Conservation (phyloP, 2,888 invertebrate species). For the Pristionchus mayeri region DNA sequence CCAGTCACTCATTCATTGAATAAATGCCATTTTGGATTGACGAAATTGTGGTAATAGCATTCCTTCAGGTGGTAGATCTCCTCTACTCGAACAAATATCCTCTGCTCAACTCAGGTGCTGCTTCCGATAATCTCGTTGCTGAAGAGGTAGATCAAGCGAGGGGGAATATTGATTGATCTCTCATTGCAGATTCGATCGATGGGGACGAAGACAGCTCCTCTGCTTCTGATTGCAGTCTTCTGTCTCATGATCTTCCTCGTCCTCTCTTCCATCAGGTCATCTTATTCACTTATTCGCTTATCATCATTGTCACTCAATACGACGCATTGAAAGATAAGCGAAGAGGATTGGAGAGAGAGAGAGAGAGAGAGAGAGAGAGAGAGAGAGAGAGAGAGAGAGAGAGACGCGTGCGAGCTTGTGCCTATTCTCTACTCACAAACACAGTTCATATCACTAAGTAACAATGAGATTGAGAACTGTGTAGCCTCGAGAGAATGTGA, state of each 20-base stretch:
- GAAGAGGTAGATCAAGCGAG: conserved; percentile 49
- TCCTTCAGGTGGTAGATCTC: conserved; percentile 56
- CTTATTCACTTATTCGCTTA: not conserved
- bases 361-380: not conserved
- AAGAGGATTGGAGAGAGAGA: not conserved
- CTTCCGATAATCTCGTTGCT: conserved; percentile 64
- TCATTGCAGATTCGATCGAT: conserved; percentile 52
- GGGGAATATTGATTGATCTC: not conserved
- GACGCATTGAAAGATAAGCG: not conserved
- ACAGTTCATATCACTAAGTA: conserved; percentile 14
- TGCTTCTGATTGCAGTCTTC: conserved; percentile 57
- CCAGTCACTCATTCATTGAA: conserved; percentile 25
- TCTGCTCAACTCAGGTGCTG: conserved; percentile 58
- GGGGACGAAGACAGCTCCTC: conserved; percentile 63
- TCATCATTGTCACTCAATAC: too few relatives aligned
- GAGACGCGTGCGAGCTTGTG: not conserved
- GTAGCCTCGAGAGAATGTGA: not conserved
- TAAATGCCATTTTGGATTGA: not conserved
- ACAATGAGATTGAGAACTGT: conserved; percentile 7
- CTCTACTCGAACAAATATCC: conserved; percentile 61
- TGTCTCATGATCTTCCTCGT: conserved; percentile 58
- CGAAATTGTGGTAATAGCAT: not conserved
- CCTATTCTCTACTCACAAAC: not conserved
- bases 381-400: not conserved
- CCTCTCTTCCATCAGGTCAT: conserved; percentile 63